Evolutionary conservation across 2,888 invertebrate genomes (phyloP).

Genomic region (Hedya salicella): DNA sequence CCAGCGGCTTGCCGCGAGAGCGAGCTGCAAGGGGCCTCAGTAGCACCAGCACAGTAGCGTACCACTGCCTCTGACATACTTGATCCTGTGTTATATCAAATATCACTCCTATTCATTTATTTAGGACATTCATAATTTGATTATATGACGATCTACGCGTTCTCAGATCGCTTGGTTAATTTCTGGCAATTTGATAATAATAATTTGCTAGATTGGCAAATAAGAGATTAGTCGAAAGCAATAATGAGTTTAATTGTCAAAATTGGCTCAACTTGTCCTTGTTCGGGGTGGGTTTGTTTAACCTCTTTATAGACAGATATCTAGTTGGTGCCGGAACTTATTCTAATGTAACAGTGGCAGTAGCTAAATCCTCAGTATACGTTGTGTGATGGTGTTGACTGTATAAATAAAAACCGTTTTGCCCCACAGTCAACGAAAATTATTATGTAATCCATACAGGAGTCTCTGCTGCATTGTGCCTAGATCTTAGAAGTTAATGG

Average conservation of each 20-base stretch:
- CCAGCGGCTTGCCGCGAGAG: conserved; percentile 69
- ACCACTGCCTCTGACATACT: conserved; percentile 59
- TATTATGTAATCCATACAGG: conserved; percentile 84
- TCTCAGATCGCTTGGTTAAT: conserved; percentile 12
- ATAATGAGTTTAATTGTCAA: conserved; percentile 23
- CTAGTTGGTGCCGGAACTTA: conserved; percentile 25
- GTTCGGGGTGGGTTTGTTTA: conserved; percentile 18
- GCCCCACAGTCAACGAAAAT: conserved; percentile 84
- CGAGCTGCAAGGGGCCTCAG: conserved; percentile 71
- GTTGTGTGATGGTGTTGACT: conserved; percentile 76
- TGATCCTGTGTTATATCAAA: neutral
- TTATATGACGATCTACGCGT: conserved; percentile 1
- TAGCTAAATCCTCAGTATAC: conserved; percentile 68
- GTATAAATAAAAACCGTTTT: conserved; percentile 62
- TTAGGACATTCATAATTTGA: conserved; percentile 8
- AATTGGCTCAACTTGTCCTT: conserved; percentile 24
- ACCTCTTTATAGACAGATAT: neutral
- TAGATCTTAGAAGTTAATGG: conserved; percentile 85
- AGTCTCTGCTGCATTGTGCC: conserved; percentile 86
- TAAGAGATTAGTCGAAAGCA: conserved; percentile 30
- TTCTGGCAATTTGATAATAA: conserved; percentile 40
- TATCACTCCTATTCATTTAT: conserved; percentile 1
- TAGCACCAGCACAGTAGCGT: conserved; percentile 65
- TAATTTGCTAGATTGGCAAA: conserved; percentile 32
- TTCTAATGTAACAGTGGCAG: conserved; percentile 54